Conservation (phyloP, 2,888 invertebrate species). For the Cyaniris semiargus region DNA sequence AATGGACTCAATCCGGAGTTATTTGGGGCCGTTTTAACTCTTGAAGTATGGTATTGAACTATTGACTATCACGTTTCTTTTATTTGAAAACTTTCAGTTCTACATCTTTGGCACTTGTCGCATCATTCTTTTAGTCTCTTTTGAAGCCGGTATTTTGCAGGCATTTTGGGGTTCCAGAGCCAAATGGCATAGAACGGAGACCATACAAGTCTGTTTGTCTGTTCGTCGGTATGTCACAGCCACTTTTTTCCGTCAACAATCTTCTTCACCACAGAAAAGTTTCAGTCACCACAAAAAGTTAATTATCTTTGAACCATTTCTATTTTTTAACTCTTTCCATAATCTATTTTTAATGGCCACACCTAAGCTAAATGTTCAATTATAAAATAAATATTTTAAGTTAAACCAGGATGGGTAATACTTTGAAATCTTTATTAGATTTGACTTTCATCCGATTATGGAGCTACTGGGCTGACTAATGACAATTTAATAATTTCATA, state of each 20-base stretch:
- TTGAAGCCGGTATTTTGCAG: not conserved
- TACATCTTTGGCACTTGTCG: too few relatives aligned
- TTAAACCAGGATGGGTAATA: not conserved
- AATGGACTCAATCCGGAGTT: too few relatives aligned
- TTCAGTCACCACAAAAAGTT: not conserved
- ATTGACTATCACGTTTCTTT: too few relatives aligned
- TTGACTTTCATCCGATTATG: conserved; percentile 28
- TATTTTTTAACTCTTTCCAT: not conserved
- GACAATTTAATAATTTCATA: conserved; percentile 42
- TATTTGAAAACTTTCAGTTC: too few relatives aligned
- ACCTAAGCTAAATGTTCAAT: not conserved
- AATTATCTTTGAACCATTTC: not conserved
- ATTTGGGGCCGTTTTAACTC: too few relatives aligned
- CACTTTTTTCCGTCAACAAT: not conserved
- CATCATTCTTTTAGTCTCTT: too few relatives aligned
- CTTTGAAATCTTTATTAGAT: conserved; percentile 21
- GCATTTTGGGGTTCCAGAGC: not conserved
- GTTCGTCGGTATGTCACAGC: not conserved
- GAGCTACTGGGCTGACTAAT: conserved; percentile 35
- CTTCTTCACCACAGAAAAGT: too few relatives aligned
- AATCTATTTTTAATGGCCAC: conserved; percentile 6
- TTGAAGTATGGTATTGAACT: too few relatives aligned
- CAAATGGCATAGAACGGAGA: not conserved
- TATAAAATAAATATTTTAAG: not conserved
- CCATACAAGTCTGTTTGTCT: not conserved